These are phyloP conservation scores for Lepus oiostolus DNA, from an alignment of 2,797 vertebrate genomes.

Conservation along the genomic window DNA sequence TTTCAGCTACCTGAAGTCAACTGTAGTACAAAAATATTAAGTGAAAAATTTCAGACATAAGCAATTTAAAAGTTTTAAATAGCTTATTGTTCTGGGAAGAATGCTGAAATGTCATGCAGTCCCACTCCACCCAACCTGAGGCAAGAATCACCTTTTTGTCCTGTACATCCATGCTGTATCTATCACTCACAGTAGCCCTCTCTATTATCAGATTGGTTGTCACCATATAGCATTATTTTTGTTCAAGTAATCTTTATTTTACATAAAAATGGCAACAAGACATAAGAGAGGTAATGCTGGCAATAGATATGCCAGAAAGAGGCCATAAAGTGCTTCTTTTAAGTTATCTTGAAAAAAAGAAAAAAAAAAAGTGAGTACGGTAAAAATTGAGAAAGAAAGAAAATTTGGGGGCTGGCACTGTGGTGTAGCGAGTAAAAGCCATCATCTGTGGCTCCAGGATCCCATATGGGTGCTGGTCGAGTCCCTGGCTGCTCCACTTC, in stretches of 20 bases:
- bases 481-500: no score
- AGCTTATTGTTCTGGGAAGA: no score
- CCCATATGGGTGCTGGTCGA: no score
- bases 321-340: neutral
- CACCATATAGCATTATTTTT: neutral
- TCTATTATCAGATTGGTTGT: neutral
- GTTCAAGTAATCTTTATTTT: neutral
- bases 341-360: no score
- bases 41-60: neutral
- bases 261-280: neutral
- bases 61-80: neutral
- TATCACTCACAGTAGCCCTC: neutral
- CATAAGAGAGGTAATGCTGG: neutral
- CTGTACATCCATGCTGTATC: neutral
- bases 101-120: neutral
- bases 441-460: no score
- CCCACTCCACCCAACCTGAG: no score
- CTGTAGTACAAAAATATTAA: neutral
- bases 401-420: no score
- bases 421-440: no score
- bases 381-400: neutral
- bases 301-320: neutral
- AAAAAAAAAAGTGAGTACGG: neutral
- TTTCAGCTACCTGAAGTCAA: neutral
- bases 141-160: no score